Conservation (phyloP, 2,113 vertebrate species). For the Rhinogobius similis region DNA sequence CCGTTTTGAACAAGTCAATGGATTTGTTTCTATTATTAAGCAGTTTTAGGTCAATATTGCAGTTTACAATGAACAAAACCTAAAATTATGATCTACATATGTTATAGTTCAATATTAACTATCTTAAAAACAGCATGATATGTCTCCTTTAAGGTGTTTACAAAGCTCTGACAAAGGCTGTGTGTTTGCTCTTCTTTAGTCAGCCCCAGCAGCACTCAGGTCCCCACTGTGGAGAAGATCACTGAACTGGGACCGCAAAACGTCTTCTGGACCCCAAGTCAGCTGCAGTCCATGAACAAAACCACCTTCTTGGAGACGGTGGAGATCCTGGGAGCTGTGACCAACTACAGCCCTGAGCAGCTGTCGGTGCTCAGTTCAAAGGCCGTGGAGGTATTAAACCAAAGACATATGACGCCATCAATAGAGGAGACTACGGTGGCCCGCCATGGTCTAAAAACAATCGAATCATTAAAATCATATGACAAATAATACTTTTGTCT, state of each 20-base stretch:
- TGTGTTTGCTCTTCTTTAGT: slow-evolving; percentile 10
- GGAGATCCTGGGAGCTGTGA: slow-evolving; percentile 56
- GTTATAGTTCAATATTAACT: too few relatives aligned
- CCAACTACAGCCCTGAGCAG: slow-evolving; percentile 50
- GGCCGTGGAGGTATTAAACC: slow-evolving; percentile 54
- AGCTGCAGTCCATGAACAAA: slow-evolving; percentile 48
- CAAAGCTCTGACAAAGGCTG: not conserved
- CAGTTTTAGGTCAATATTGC: too few relatives aligned
- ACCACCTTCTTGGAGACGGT: slow-evolving; percentile 45
- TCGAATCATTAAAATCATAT: too few relatives aligned
- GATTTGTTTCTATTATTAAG: too few relatives aligned
- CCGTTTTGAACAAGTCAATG: too few relatives aligned
- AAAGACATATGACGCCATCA: not conserved
- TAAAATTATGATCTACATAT: too few relatives aligned
- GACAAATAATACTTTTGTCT: too few relatives aligned
- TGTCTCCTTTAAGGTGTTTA: not conserved
- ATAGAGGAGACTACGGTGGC: too few relatives aligned
- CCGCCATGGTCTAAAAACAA: too few relatives aligned
- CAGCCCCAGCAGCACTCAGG: not conserved
- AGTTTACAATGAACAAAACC: too few relatives aligned
- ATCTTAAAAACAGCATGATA: too few relatives aligned
- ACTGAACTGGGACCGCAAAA: slow-evolving; percentile 53
- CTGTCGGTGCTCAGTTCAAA: slow-evolving; percentile 56
- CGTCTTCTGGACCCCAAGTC: slow-evolving; percentile 51
- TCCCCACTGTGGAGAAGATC: slow-evolving; percentile 43